Percentiles rank a stretch among this genome's conserved stretches.
phyloP scores from a whole-genome alignment of 2,797 vertebrate genomes.

The Ispidina lecontei region DNA sequence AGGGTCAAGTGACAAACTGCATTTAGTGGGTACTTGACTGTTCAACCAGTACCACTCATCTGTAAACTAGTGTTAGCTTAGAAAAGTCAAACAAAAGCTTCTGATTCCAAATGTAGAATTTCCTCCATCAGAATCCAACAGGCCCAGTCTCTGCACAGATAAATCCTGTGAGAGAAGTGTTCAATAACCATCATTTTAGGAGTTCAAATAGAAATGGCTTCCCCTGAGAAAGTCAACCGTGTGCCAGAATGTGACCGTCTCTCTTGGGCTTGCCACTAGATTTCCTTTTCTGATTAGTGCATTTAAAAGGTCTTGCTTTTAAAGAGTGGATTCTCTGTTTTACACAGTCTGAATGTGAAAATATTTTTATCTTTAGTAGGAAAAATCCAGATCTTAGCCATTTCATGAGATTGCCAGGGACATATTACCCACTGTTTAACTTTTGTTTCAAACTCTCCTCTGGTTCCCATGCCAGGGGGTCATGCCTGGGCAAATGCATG shows the following conservation, averaged over 20 bases:
- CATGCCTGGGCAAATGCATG: rapidly evolving
- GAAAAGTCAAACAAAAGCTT: background rate
- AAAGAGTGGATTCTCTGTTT: background rate
- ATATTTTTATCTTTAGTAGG: background rate
- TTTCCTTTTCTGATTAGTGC: background rate
- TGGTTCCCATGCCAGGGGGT: background rate
- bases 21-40: background rate
- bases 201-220: background rate
- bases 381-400: background rate
- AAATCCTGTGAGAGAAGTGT: background rate
- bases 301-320: background rate
- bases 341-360: background rate
- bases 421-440: rapidly evolving
- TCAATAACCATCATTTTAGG: background rate
- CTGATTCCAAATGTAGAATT: background rate
- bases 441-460: background rate
- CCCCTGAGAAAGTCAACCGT: rapidly evolving
- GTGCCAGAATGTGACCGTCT: background rate
- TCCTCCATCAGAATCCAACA: background rate
- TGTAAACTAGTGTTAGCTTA: background rate
- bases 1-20: background rate
- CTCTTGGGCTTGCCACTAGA: background rate
- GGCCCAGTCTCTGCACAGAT: rapidly evolving
- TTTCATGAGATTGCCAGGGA: background rate
- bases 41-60: background rate